Percentiles rank a stretch among this genome's conserved stretches.
These are phyloP conservation scores for Pemphigus obesinymphae DNA, from an alignment of 1,140 invertebrate species.

Conservation along the genomic window DNA sequence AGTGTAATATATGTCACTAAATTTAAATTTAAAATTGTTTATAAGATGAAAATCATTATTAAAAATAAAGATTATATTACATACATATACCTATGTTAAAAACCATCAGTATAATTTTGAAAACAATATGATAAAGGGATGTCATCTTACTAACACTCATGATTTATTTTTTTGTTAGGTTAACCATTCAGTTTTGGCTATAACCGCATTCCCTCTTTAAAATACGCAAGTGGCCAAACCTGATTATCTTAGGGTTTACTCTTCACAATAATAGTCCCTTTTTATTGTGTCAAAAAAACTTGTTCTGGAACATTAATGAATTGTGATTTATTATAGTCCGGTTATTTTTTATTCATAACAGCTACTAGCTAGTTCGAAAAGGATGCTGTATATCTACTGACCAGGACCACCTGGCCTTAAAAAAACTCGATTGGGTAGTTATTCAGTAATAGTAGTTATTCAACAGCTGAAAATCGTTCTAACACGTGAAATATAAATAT, in stretches of 20 bases:
- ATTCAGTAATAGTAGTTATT: neutral
- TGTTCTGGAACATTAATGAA: neutral
- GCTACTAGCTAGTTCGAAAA: neutral
- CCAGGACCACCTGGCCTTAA: conserved; percentile 28
- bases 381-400: conserved; percentile 23
- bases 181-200: neutral
- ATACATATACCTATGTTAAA: neutral
- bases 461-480: neutral
- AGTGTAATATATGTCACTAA: too few relatives aligned
- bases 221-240: conserved; percentile 33
- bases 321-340: conserved; percentile 30
- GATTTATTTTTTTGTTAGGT: neutral
- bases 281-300: conserved; percentile 32
- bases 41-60: neutral
- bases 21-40: neutral
- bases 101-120: neutral
- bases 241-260: conserved; percentile 32
- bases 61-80: neutral
- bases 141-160: neutral
- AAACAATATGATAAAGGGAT: neutral
- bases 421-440: neutral
- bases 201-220: neutral
- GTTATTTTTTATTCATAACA: conserved; percentile 29
- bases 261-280: conserved; percentile 15
- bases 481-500: neutral